Percentiles rank a stretch among this genome's conserved stretches.
These are phyloP conservation scores for Leptopilina boulardi DNA, from an alignment of 1,140 invertebrate genomes.

Conservation along the genomic window DNA sequence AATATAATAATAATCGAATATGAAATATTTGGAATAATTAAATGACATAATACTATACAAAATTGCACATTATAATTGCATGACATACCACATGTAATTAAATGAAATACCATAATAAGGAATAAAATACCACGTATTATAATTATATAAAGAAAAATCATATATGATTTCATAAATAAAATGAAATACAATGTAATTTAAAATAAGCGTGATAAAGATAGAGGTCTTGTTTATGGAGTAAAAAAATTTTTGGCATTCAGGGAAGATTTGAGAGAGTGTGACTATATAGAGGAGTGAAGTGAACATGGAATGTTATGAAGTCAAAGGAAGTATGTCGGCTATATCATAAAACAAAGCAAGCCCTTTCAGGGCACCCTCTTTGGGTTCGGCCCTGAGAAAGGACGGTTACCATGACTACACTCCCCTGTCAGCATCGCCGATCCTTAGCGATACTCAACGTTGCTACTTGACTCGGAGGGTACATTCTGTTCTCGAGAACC, in stretches of 20 bases:
- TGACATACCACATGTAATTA: too few species aligned
- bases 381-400: slow-evolving; percentile 32
- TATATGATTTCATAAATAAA: background rate
- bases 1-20: too few species aligned
- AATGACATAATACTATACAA: too few species aligned
- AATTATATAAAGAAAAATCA: too few species aligned
- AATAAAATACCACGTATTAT: too few species aligned
- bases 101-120: too few species aligned
- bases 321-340: background rate
- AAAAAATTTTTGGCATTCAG: background rate
- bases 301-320: background rate
- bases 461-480: slow-evolving; percentile 52
- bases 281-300: background rate
- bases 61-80: too few species aligned
- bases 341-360: background rate
- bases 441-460: slow-evolving; percentile 41
- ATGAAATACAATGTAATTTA: background rate
- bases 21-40: too few species aligned
- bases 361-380: slow-evolving; percentile 18
- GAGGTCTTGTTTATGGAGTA: background rate
- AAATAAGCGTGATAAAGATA: background rate
- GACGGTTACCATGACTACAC: slow-evolving; percentile 71
- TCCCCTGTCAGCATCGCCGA: slow-evolving; percentile 47
- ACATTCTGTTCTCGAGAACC: slow-evolving; percentile 28
- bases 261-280: background rate